Conservation (phyloP, 2,888 invertebrate species). For the Diarsia rubi region DNA sequence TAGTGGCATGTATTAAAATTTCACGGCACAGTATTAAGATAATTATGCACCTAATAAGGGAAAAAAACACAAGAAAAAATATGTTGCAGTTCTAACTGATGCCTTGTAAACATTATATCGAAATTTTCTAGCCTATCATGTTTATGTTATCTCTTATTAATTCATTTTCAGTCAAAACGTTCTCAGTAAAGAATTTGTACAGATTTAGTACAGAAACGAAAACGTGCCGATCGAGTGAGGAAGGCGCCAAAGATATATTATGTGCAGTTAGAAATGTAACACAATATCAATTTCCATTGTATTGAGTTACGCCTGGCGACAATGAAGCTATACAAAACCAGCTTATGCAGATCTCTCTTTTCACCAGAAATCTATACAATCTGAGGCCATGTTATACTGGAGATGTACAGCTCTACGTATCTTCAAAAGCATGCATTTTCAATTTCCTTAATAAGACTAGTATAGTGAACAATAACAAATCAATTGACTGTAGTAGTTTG, state of each 20-base stretch:
- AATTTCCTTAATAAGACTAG: slow-evolving; percentile 4
- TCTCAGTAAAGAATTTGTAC: too few species aligned
- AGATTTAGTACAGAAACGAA: too few species aligned
- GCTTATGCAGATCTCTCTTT: too few species aligned
- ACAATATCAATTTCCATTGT: neutral
- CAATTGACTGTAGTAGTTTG: slow-evolving; percentile 16
- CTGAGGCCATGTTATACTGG: too few species aligned
- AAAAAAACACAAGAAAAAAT: too few species aligned
- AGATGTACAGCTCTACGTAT: neutral
- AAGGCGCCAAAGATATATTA: neutral
- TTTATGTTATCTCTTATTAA: neutral
- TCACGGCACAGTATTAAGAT: too few species aligned
- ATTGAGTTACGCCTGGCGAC: too few species aligned
- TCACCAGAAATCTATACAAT: too few species aligned
- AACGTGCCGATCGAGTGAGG: too few species aligned
- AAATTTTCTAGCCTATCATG: neutral
- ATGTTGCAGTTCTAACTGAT: neutral
- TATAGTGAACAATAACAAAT: slow-evolving; percentile 11
- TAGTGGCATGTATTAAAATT: too few species aligned
- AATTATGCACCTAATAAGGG: too few species aligned
- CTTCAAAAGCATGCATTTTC: neutral
- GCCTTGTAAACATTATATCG: neutral
- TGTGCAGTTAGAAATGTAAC: neutral
- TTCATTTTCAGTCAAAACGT: neutral
- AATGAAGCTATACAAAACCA: too few species aligned